Evolutionary conservation across 2,888 invertebrate genomes (phyloP), one percentile per base, ranked within the genome.

Genomic region (Pherbina coryleti): DNA sequence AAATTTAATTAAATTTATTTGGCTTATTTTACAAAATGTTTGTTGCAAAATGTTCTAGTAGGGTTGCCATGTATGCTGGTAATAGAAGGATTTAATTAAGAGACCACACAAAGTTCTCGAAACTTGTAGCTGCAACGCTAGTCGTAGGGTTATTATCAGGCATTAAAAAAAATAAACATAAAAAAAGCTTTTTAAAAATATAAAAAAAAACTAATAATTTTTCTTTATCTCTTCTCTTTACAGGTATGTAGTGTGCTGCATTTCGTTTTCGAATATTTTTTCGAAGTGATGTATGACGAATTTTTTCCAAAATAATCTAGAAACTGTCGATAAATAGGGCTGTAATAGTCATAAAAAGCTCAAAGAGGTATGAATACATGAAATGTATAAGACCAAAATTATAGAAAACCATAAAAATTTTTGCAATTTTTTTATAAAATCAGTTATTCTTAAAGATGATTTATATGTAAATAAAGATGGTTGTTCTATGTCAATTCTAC

Each of bases 121-220:
- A n/a, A 17, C 82, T 83, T 82, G 79, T 80, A 77, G 76, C 67
- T 67, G 55, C 31, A 71, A 67, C 79, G 77, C 49, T 69, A 8
- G 14, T 14, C 8, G 7, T 37, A 14, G 49, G 22, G 8, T 25
- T 44, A 9, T 8, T 69, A 51, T 44, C 1, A 25, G 11, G 11
- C 17, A 3, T 60, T 60, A 9, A 44, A 44, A 44, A 44, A 11
- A 11, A 11, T 2, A 44, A 44, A 44, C 5, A 3, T 44, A 11
- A 11, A 44, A 11, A 44, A 14, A 7, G 37, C 11, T 44, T 44
- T 44, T 3, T 3, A 44, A n/a, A 1, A 31, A 64, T 17, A 28
- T 34, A 5, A 8, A 64, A 17, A 31, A 8, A 64, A 17, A 31
- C 5, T 64, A 64, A 64, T 64, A 64, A 64, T 64, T 51, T 64